phyloP scores from a whole-genome alignment of 2,797 vertebrate species.

The Perodicticus potto region DNA sequence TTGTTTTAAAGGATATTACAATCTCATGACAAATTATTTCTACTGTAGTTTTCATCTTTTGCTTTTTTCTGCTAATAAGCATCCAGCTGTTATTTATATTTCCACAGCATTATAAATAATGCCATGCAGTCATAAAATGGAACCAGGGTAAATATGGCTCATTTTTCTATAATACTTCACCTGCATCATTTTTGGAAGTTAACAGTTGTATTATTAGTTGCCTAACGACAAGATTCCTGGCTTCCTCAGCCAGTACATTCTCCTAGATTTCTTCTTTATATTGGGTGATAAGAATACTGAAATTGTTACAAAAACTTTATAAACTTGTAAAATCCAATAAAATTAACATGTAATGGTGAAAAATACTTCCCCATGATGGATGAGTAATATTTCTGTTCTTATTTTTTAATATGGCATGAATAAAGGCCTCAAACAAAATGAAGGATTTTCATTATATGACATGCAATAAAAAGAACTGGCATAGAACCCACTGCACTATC shows the following conservation, averaged over 20 bases:
- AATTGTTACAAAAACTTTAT: not conserved
- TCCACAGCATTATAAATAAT: not conserved
- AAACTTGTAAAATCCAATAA: constrained; percentile 1
- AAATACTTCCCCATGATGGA: not conserved
- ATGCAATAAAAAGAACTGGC: not conserved
- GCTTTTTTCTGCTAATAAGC: constrained; percentile 3
- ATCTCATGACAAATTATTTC: not conserved
- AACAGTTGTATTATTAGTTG: not conserved
- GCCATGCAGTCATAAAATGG: not conserved
- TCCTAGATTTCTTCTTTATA: not conserved
- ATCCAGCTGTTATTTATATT: not conserved
- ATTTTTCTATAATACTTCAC: not conserved
- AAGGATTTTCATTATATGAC: not conserved
- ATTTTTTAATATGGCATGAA: not conserved
- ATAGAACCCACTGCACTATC: not conserved
- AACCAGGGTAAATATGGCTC: not conserved
- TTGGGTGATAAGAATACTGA: not conserved
- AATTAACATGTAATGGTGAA: not conserved
- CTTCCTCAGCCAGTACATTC: not conserved
- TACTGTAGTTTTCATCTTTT: not conserved
- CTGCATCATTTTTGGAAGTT: not conserved
- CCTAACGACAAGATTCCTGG: constrained; percentile 10
- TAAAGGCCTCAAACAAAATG: not conserved
- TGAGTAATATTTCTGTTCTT: not conserved
- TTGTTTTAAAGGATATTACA: not conserved